Base-by-base conservation (phyloP, 2,113 vertebrate genomes). In the Lucifuga dentata region DNA sequence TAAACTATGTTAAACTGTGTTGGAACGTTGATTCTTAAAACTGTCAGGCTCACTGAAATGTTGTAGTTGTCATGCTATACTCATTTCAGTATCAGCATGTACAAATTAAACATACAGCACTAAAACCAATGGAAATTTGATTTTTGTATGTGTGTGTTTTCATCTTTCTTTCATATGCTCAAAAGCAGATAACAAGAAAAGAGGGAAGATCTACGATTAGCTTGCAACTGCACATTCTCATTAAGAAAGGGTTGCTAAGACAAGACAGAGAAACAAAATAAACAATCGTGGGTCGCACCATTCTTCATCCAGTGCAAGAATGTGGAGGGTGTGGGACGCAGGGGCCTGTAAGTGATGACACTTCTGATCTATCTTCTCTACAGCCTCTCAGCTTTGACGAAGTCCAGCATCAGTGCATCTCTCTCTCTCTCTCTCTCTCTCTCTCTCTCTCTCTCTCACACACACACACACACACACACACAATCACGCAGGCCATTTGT, bases 401-500 rank as follows among this genome's bases (percentile, higher is more conserved):
- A 80, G 86, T 84, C 86, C 89, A 82, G 79, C 81, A 71, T 65
- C 79, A 73, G 59, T 55, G 26, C 26, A 5, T 60, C 33, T 71
- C 59, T 45, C 49, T 71, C 53, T 56, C 49, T 38, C 56, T 33
- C 62, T 10, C 64, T 26, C 46, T 29, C 35, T 43, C 62, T 32
- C 35, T 43, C 48, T 41, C 62, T 52, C 36, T 26, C 40, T 19
- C 43, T 40, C 51, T 24, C 78, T 64, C 51, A 33, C 52, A 58
- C 65, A 55, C 72, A 65, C 50, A 29, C 64, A 71, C 66, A 68
- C 63, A 71, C 69, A 58, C 75, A 71, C 66, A 55, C 39, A 57
- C 44, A 62, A 60, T 66, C 61, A 69, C 69, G 24, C 13, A 12
- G 76, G 73, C 94, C 95, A 95, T 95, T 94, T 95, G 95, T 93